Evolutionary conservation across 2,797 vertebrate species (phyloP), one percentile per base, ranked within the genome.

Genomic region (Acrocephalus scirpaceus): DNA sequence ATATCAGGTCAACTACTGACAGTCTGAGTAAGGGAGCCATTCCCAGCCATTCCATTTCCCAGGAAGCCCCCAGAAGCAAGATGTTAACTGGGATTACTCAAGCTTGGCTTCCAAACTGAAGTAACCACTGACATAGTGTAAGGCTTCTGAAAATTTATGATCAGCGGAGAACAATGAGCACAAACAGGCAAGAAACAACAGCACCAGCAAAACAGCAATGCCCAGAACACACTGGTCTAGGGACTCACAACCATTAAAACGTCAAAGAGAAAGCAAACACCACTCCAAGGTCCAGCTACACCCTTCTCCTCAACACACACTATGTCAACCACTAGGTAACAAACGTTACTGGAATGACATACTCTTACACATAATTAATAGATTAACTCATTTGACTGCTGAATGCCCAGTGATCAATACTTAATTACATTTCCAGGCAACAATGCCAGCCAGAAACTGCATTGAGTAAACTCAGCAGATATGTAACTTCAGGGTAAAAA

Each of bases 381-480:
- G 13, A 75, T 70, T 61, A 89, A 92, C 44, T 89, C 54, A 80
- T 77, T 56, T 36, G 74, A 65, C 22, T 87, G 92, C 48, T 32
- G 70, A 86, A 61, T 40, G 81, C 65, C 64, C 74, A 67, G 57
- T 50, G 45, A 91, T 96, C 95, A 75, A 97, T 96, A 93, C 58
- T 65, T 83, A 89, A 90, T 93, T 91, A 45, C 65, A 91, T 65
- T 93, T 79, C 57, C 81, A 90, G 81, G 74, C 93, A 89, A 60
- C 45, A 40, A 72, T 0, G 2, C 51, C 90, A 92, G 58, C 34
- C 74, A 86, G 66, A 65, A 88, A 69, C 2, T 48, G 36, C 61
- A 83, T 5, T 65, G 61, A 86, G 54, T 6, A 69, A 64, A 73
- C 32, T 54, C 8, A 27, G 45, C 53, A 74, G 45, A 73, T 57